Conservation (phyloP, 92 coral and sea anemone species). For the Nematostella vectensis region DNA sequence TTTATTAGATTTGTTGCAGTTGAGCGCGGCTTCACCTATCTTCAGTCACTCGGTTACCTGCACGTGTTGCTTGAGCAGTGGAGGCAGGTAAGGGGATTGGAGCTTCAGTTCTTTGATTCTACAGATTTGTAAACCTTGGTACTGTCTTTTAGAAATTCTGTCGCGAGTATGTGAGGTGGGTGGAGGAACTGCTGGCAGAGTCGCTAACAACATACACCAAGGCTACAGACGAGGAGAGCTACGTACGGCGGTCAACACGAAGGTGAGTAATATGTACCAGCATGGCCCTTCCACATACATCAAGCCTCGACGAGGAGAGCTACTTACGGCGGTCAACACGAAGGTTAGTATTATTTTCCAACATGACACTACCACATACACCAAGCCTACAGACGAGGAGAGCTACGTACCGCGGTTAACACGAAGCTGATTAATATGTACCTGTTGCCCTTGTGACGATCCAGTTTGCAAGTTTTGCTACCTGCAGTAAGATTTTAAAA, state of each 20-base stretch:
- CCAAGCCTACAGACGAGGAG: slow-evolving; percentile 82
- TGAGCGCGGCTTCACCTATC: slow-evolving; percentile 76
- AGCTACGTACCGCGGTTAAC: slow-evolving; percentile 72
- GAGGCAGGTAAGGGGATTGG: slow-evolving; percentile 52
- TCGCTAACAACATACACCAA: slow-evolving; percentile 91
- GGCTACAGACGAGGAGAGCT: slow-evolving; percentile 75
- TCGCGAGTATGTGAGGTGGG: slow-evolving; percentile 83
- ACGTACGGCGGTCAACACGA: slow-evolving; percentile 67
- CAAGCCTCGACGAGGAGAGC: slow-evolving; percentile 79
- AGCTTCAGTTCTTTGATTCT: too few relatives aligned
- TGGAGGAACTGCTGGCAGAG: slow-evolving; percentile 88
- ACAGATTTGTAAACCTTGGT: too few relatives aligned
- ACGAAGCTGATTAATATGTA: slow-evolving; percentile 62
- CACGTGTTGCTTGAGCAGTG: slow-evolving; percentile 64
- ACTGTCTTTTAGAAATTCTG: slow-evolving; percentile 54
- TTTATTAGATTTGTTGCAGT: slow-evolving; percentile 95
- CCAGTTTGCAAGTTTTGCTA: too few relatives aligned
- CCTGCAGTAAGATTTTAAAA: too few relatives aligned
- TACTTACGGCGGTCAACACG: slow-evolving; percentile 72
- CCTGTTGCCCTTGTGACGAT: too few relatives aligned
- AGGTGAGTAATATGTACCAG: slow-evolving; percentile 68
- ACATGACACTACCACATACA: slow-evolving; percentile 80
- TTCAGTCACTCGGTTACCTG: slow-evolving; percentile 59
- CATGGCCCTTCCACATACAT: slow-evolving; percentile 82
- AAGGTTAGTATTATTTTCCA: slow-evolving; percentile 69